Evolutionary conservation across 2,113 vertebrate species (phyloP), one percentile per base, ranked within the genome.

Genomic region (Triplophysa tibetana): DNA sequence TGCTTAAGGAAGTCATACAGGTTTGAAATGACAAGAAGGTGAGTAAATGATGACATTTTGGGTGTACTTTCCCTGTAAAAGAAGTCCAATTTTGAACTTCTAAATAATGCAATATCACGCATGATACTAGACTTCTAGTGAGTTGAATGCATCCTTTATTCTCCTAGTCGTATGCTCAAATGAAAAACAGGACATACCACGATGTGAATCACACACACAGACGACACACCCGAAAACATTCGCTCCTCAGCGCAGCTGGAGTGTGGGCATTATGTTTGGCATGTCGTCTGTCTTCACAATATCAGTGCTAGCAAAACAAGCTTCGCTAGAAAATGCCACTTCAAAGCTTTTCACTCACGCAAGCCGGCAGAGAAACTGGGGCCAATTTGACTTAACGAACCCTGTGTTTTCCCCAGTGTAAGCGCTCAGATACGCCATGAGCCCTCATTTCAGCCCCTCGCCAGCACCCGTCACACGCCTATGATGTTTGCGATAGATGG

Each of bases 291-390:
- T 70, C 80, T 63, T 81, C 58, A 64, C 41, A 29, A 50, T 43
- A 70, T 77, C 80, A 76, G 48, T 38, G 11, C 63, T n/a, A 75
- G 72, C 64, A 61, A 81, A 75, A 75, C 78, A 75, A 75, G 64
- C 29, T 11, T 14, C n/a, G 8, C 38, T 77, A 58, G 29, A 81
- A 81, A 81, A 69, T 48, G 50, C 64, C 70, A 68, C 78, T 80
- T 80, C 69, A 80, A 80, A 80, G 61, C 17, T 17, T 66, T 43
- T 21, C 16, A 21, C 48, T 45, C 68, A 70, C 26, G 38, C 43
- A 70, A 79, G 77, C 67, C n/a, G 26, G 26, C 58, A 29, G 69
- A 4, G 48, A 24, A 58, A 17, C 21, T 26, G 21, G 62, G 60
- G 29, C 61, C 63, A 65, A 23, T 73, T 33, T 64, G n/a, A 52